Conservation (phyloP, 2,113 vertebrate genomes). For the Mandrillus leucophaeus region DNA sequence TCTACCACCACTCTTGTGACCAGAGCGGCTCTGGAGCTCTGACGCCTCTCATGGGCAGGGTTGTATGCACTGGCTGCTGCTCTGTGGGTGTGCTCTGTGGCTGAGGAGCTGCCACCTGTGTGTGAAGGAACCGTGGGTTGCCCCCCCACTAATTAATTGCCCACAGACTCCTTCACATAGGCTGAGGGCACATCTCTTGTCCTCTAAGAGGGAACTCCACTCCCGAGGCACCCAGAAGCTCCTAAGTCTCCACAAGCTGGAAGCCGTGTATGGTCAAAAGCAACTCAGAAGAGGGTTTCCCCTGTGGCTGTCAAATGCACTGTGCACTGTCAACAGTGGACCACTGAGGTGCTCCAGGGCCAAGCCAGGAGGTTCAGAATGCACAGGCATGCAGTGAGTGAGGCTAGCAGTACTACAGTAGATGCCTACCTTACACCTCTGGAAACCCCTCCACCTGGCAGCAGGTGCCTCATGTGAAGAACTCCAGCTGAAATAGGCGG, state of each 20-base stretch:
- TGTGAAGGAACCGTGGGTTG: not conserved
- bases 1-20: not conserved
- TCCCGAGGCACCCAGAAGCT: not conserved
- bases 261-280: not conserved
- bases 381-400: accelerated
- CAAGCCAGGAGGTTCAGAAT: not conserved
- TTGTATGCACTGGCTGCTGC: accelerated
- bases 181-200: not conserved
- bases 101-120: not conserved
- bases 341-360: not conserved
- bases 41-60: accelerated
- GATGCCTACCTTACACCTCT: accelerated
- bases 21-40: not conserved
- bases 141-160: not conserved
- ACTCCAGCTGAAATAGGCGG: not conserved
- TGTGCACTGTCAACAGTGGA: not conserved
- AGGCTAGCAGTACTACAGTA: not conserved
- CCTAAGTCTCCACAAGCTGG: not conserved
- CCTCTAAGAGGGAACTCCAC: not conserved
- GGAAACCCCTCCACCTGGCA: not conserved
- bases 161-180: not conserved
- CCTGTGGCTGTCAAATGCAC: too few species aligned
- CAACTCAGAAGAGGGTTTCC: not conserved
- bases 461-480: not conserved
- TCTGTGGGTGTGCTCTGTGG: not conserved